A percentile compares a stretch with the other conserved stretches of the same genome.
phyloP scores from a whole-genome alignment of 1,140 invertebrate genomes.

The Hylyphantes graminicola region DNA sequence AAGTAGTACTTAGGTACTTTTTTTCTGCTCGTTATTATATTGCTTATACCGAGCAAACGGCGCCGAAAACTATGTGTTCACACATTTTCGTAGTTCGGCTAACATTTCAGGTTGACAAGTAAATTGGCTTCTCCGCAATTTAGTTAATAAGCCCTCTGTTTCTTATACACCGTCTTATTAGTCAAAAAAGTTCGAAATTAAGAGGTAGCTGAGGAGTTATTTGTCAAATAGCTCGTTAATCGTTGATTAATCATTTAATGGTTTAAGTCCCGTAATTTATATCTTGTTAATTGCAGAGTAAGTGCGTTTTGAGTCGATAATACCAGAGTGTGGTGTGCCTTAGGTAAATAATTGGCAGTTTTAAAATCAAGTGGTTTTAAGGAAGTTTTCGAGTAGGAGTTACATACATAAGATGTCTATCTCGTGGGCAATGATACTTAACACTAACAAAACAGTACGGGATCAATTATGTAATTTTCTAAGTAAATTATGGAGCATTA shows the following conservation, averaged over 20 bases:
- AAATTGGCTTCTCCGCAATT: slow-evolving; percentile 56
- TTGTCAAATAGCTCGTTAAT: slow-evolving; percentile 59
- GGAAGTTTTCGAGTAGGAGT: slow-evolving; percentile 1
- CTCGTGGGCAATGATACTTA: no score
- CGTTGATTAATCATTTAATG: slow-evolving; percentile 59
- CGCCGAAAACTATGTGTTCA: slow-evolving; percentile 59
- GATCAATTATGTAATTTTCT: no score
- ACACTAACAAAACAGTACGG: no score
- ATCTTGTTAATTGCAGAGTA: slow-evolving; percentile 56
- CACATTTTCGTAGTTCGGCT: slow-evolving; percentile 55
- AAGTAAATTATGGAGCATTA: no score
- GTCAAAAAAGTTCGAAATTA: slow-evolving; percentile 56
- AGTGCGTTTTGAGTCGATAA: slow-evolving; percentile 51
- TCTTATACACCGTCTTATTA: slow-evolving; percentile 52
- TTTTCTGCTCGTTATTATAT: slow-evolving; percentile 48
- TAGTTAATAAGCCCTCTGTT: slow-evolving; percentile 58
- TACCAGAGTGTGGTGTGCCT: slow-evolving; percentile 47
- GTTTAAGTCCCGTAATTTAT: slow-evolving; percentile 57
- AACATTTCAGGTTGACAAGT: slow-evolving; percentile 52
- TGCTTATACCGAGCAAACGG: slow-evolving; percentile 32
- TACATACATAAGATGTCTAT: no score
- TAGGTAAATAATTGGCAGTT: slow-evolving; percentile 56
- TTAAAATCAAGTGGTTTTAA: slow-evolving; percentile 34
- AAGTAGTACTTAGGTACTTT: slow-evolving; percentile 33
- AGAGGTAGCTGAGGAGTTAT: slow-evolving; percentile 56